A percentile compares a stretch with the other conserved stretches of the same genome.
These are phyloP conservation scores for Fundulus diaphanus DNA, from an alignment of 2,797 vertebrate genomes.

Conservation along the genomic window DNA sequence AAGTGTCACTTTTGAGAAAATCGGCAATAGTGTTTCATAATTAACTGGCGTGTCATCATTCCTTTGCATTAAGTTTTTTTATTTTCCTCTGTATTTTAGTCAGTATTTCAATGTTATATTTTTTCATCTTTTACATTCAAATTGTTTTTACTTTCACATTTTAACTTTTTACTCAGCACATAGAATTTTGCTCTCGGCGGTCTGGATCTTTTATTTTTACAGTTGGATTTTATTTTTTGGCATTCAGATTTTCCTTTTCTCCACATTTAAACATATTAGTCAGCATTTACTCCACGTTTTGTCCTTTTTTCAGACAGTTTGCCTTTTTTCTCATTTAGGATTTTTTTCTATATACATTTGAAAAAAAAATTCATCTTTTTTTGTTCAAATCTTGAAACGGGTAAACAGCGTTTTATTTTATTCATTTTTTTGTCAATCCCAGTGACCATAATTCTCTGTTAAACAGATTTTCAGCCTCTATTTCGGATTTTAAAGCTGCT, in stretches of 20 bases:
- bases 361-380: neutral
- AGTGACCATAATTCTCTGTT: neutral
- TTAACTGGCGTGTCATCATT: neutral
- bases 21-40: neutral
- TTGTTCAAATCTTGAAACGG: neutral
- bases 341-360: neutral
- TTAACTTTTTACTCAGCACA: too few relatives aligned
- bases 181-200: too few relatives aligned
- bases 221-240: too few relatives aligned
- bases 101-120: neutral
- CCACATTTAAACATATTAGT: neutral
- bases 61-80: neutral
- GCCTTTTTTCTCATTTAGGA: neutral
- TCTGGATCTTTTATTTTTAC: too few relatives aligned
- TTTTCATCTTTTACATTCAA: neutral
- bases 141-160: neutral
- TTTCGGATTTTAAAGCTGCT: conserved; percentile 41
- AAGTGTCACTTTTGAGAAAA: neutral
- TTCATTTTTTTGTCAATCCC: too few relatives aligned
- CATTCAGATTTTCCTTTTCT: too few relatives aligned
- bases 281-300: neutral
- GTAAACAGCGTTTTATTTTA: too few relatives aligned
- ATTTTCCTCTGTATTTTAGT: too few relatives aligned
- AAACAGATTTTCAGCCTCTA: neutral
- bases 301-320: too few relatives aligned